Evolutionary conservation across 2,113 vertebrate genomes (phyloP).

Genomic region (Cathartes aura): DNA sequence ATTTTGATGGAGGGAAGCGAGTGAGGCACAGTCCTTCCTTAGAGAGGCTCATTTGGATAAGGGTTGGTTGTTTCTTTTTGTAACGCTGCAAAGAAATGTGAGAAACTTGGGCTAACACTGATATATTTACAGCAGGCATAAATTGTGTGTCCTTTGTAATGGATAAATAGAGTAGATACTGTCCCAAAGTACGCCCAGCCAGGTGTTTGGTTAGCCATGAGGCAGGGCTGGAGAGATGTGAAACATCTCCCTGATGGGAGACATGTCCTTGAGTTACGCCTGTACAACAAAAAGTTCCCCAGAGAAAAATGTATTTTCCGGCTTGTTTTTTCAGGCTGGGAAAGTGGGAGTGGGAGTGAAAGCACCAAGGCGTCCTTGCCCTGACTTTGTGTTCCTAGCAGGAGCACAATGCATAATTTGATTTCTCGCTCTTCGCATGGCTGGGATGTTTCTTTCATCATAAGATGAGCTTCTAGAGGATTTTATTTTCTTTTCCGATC

Average conservation of each 20-base stretch:
- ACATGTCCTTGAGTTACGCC: rapidly evolving
- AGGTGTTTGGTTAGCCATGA: not conserved
- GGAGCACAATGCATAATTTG: not conserved
- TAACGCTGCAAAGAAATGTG: not conserved
- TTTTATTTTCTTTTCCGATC: not conserved
- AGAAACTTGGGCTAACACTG: not conserved
- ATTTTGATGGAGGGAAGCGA: not conserved
- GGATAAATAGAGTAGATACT: not conserved
- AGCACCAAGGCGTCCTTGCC: not conserved
- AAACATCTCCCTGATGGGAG: not conserved
- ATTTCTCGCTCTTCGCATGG: not conserved
- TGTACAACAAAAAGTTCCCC: not conserved
- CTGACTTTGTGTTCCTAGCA: not conserved
- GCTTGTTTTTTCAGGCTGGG: not conserved
- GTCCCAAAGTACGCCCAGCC: not conserved
- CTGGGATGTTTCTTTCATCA: not conserved
- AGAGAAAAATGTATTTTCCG: not conserved
- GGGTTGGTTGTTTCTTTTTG: not conserved
- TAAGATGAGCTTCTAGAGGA: not conserved
- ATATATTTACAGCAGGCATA: not conserved
- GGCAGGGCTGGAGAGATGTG: not conserved
- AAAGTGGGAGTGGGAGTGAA: not conserved
- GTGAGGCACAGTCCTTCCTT: not conserved
- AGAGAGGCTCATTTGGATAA: not conserved
- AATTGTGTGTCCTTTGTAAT: not conserved